Evolutionary conservation across 2,113 vertebrate genomes (phyloP).

Genomic region (Scophthalmus maximus): DNA sequence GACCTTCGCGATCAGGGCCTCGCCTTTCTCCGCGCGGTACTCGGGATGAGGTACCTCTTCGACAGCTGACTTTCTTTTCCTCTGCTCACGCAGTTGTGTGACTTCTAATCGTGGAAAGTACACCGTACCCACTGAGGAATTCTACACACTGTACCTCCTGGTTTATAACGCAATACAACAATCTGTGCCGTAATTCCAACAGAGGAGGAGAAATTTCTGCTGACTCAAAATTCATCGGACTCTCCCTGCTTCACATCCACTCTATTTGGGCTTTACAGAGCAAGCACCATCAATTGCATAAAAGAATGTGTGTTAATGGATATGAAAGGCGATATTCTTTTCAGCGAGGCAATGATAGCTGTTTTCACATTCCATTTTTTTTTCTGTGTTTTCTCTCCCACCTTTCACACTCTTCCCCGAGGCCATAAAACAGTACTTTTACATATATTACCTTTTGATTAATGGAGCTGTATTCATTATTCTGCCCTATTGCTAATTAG

Average conservation of each 20-base stretch:
- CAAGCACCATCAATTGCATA: conserved; percentile 75
- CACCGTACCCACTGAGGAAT: neutral
- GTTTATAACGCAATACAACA: conserved; percentile 38
- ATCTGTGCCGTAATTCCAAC: conserved; percentile 50
- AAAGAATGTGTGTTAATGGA: conserved; percentile 79
- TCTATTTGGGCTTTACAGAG: conserved; percentile 60
- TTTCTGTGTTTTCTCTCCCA: conserved; percentile 78
- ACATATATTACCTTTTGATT: conserved; percentile 90
- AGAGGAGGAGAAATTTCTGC: conserved; percentile 44
- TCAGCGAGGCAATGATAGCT: conserved; percentile 66
- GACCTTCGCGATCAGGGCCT: neutral
- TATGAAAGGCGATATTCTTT: conserved; percentile 75
- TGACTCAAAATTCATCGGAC: conserved; percentile 61
- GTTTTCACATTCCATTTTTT: conserved; percentile 79
- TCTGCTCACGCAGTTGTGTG: conserved; percentile 4
- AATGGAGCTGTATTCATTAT: conserved; percentile 88
- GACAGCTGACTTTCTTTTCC: conserved; percentile 10
- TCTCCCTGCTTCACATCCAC: conserved; percentile 47
- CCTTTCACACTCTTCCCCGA: conserved; percentile 79
- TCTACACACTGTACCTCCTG: neutral
- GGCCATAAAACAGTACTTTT: conserved; percentile 85
- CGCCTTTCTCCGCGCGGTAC: too few relatives aligned
- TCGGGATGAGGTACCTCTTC: neutral
- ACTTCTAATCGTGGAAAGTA: neutral
- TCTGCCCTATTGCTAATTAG: conserved; percentile 87